Base-by-base conservation (phyloP, 2,113 vertebrate species). In the Seriola rivoliana region DNA sequence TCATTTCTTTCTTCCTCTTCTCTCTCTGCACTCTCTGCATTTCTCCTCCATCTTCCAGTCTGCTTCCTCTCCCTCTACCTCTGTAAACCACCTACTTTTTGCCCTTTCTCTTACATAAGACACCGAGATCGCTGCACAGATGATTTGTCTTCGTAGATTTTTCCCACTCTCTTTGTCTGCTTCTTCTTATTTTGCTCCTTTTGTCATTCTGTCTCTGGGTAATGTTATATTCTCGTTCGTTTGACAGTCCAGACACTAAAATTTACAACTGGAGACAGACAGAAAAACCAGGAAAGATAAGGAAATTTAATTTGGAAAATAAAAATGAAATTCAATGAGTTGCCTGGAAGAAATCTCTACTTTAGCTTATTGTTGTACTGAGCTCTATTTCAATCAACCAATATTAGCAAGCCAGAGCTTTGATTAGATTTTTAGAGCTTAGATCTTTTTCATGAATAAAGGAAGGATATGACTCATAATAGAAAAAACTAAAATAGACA, bases 71-170 rank as follows among this genome's bases (percentile, higher is more conserved):
- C 34, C 50, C 76, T 42, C 71, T 80, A 10, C 60, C 64, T 58
- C 48, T 72, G 36, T 60, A 42, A 87, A 76, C 74, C 82, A 42
- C 76, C 60, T 50, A 84, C 79, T 82, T 62, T 71, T 42, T 75
- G 21, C 59, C 69, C 69, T 65, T 1, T 75, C 57, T 81, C 66
- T 91, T 93, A 92, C 73, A 70, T 91, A 93, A 90, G 42, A 82
- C 55, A 46, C 76, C 81, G 5, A 65, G 68, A 83, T 81, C 44
- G 12, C 9, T 21, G 63, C 66, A 66, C 54, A 71, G 73, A 86
- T 54, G 54, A 77, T 64, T 68, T 74, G 60, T 64, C 64, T 54
- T 46, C n/a, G 54, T 63, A 75, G 52, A 73, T 58, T 57, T 75
- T 65, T 75, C 66, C 58, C 70, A n/a, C 23, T 19, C 17, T 23